Evolutionary conservation across 1,140 invertebrate genomes (phyloP), one percentile per base, ranked within the genome.

Genomic region (Aphaenogaster ashmeadi): DNA sequence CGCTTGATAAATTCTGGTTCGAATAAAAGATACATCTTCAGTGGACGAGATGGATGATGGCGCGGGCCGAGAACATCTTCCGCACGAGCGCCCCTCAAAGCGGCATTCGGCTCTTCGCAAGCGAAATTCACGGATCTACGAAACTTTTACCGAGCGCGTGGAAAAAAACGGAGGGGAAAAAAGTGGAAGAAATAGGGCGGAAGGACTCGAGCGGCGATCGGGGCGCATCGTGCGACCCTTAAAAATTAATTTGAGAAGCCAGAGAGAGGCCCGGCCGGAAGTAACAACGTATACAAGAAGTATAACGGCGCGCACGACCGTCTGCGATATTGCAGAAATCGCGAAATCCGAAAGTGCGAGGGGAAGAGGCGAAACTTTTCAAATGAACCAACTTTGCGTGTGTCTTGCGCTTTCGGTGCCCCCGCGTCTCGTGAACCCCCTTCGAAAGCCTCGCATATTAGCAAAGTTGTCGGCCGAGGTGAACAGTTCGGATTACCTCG

Each of bases 351-450:
- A 83, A 83, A 47, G 64, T 52, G 13, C n/a, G n/a, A 41, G 38
- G 27, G 38, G 78, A 54, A 44, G 54, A 52, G 27, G 67, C 78
- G 69, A 81, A 94, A 94, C 93, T 94, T 93, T 92, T 87, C 87
- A 94, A 94, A 94, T 93, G 92, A 93, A 80, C 71, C 84, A 93
- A 94, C 94, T 94, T 93, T 94, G 91, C 93, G 94, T 93, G 93
- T 94, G 93, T 94, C 94, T 94, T 94, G 93, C 91, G 78, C 87
- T 91, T 88, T 87, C 71, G 67, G 64, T 71, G 50, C n/a, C 21
- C 75, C 33, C 15, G 67, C 81, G 85, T 88, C 87, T 89, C 83
- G 88, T 91, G 64, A 79, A 54, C 18, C 91, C 74, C 58, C 87
- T 89, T 67, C 66, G 75, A 78, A 91, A 86, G 69, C 86, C 85